Base-by-base conservation (phyloP, 2,888 invertebrate genomes). In the Choristoneura rosaceana region DNA sequence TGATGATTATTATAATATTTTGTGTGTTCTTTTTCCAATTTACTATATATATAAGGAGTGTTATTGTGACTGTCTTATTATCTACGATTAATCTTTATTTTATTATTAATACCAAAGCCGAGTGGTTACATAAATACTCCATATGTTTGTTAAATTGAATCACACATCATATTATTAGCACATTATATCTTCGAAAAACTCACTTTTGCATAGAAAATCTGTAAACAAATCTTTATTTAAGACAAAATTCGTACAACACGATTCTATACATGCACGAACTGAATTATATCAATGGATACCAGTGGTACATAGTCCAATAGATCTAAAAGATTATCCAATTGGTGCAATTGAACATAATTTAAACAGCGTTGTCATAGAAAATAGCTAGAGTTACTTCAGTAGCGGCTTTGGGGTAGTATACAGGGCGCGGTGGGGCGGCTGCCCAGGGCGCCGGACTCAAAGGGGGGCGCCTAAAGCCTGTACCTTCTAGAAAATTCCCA, bases 271-370 rank as follows among this genome's bases (percentile, higher is more conserved):
- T 2, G 25, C 1, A 25, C 25, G 55, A 25, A 55, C 17, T 12
- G n/a, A 15, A 47, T n/a, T 14, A 14, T 52, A n/a, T 55, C 25
- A 55, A 55, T 55, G 25, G 25, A 55, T 7, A 38, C 4, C 0
- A 7, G 4, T 25, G 12, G 17, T 9, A 52, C 25, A 10, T 4
- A 55, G 55, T 25, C 7, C 9, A 55, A 55, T 25, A 55, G 55
- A 25, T 7, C 55, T 25, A 4, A 55, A 12, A 17, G 17, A 55
- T 55, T 55, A 55, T 55, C 55, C 55, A 55, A 55, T 55, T 55
- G 55, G 5, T 25, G 10, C 12, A 55, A 55, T 55, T 55, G 55
- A 15, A 17, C 15, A 55, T 55, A 25, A 7, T 55, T 12, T 55
- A 4, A 47, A 47, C 14, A 47, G 47, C 47, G 4, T 2, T 3